These are phyloP conservation scores for Brachyhypopomus gauderio DNA, from an alignment of 2,113 vertebrate genomes.

Conservation along the genomic window DNA sequence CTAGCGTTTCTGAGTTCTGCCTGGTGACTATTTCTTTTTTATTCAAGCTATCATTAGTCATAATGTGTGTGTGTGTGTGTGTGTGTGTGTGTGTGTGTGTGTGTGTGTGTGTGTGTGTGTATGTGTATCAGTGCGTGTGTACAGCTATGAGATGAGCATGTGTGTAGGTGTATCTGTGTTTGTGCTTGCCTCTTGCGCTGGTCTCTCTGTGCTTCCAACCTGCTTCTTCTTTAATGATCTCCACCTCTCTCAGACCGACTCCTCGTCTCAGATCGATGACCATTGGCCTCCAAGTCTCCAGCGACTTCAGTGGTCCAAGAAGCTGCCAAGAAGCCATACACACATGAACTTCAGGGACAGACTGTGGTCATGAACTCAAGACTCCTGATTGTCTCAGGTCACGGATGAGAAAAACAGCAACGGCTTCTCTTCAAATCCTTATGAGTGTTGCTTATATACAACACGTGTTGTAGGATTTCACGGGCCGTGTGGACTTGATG, in stretches of 20 bases:
- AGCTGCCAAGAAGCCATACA: constrained; percentile 26
- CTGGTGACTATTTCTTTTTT: not conserved
- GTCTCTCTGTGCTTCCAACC: constrained; percentile 36
- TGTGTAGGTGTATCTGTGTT: not conserved
- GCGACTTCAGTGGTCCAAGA: constrained; percentile 25
- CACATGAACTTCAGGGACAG: constrained; percentile 29
- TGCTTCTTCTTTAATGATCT: constrained; percentile 56
- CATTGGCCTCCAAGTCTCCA: constrained; percentile 46
- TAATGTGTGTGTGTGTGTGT: not conserved
- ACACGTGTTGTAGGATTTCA: not conserved
- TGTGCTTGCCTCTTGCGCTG: constrained; percentile 10
- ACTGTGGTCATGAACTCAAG: constrained; percentile 18
- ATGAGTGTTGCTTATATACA: not conserved
- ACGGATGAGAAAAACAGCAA: constrained; percentile 30
- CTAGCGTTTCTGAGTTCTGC: not conserved
- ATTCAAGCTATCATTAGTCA: not conserved
- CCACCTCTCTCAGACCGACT: constrained; percentile 52
- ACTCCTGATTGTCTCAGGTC: constrained; percentile 12
- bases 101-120: not conserved
- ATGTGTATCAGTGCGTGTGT: not conserved
- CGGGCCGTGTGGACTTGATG: not conserved
- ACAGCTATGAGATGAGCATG: not conserved
- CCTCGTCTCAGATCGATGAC: constrained; percentile 57
- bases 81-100: not conserved
- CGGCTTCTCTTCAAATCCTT: constrained; percentile 3